Evolutionary conservation across 2,797 vertebrate genomes (phyloP).

Genomic region (Myotis pilosus): DNA sequence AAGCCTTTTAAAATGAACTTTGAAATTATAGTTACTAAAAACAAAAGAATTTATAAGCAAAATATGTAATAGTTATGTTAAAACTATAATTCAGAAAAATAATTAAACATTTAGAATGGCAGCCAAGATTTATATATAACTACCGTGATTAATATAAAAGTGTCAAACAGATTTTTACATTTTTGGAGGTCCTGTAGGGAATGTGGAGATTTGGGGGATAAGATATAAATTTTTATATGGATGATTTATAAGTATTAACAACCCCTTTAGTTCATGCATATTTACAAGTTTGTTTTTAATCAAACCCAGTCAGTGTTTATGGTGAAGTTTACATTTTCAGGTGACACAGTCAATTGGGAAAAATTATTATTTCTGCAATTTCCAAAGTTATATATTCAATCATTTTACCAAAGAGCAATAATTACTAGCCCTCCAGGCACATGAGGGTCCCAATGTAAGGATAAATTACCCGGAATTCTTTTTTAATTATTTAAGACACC

Average conservation of each 20-base stretch:
- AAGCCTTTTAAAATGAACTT: conserved; percentile 38
- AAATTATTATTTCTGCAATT: conserved; percentile 28
- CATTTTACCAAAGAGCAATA: background rate
- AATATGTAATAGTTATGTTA: background rate
- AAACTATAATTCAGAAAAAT: conserved; percentile 31
- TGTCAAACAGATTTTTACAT: background rate
- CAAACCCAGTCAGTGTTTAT: background rate
- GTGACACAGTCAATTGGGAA: background rate
- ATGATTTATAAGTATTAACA: conserved; percentile 8
- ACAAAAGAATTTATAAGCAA: background rate
- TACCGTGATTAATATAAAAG: conserved; percentile 2
- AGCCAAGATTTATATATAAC: background rate
- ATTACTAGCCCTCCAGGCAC: background rate
- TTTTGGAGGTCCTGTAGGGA: background rate
- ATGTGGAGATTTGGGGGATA: background rate
- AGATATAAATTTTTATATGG: background rate
- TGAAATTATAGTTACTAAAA: conserved; percentile 48
- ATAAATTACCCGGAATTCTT: background rate
- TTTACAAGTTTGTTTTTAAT: background rate
- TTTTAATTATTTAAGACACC: conserved; percentile 21
- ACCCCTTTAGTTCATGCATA: background rate
- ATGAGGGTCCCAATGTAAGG: background rate
- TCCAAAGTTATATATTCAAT: conserved; percentile 25
- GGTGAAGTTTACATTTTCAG: conserved; percentile 36
- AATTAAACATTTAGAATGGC: background rate